These are phyloP conservation scores for Eupsilia transversa DNA, from an alignment of 2,888 invertebrate genomes.

Conservation along the genomic window DNA sequence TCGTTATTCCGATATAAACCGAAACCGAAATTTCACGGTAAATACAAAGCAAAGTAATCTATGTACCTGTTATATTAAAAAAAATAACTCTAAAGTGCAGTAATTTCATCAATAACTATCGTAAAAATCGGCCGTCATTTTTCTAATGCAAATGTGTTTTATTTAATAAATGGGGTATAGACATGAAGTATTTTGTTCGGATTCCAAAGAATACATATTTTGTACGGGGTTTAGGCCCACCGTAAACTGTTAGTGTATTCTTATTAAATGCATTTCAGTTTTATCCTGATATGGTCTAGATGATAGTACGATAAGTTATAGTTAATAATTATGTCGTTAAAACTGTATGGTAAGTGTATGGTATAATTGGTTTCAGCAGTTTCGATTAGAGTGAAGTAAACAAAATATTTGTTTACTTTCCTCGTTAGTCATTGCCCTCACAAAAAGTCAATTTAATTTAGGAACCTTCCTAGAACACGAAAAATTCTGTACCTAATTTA, in stretches of 20 bases:
- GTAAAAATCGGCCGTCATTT: too few species aligned
- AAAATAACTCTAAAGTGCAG: too few species aligned
- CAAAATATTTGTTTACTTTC: constrained; percentile 2
- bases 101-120: too few species aligned
- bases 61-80: too few species aligned
- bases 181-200: not conserved
- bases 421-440: not conserved
- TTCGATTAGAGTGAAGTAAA: not conserved
- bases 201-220: not conserved
- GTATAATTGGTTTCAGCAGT: not conserved
- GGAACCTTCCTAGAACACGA: not conserved
- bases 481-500: not conserved
- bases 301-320: not conserved
- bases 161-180: too few species aligned
- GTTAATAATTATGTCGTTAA: too few species aligned
- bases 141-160: too few species aligned
- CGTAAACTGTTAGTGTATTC: not conserved
- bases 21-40: too few species aligned
- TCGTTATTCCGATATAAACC: too few species aligned
- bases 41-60: too few species aligned
- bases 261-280: not conserved
- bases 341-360: not conserved
- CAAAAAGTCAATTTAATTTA: constrained; percentile 11
- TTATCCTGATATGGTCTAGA: not conserved
- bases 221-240: not conserved